Evolutionary conservation across 2,797 vertebrate species (phyloP).

Genomic region (Onychomys leucogaster): DNA sequence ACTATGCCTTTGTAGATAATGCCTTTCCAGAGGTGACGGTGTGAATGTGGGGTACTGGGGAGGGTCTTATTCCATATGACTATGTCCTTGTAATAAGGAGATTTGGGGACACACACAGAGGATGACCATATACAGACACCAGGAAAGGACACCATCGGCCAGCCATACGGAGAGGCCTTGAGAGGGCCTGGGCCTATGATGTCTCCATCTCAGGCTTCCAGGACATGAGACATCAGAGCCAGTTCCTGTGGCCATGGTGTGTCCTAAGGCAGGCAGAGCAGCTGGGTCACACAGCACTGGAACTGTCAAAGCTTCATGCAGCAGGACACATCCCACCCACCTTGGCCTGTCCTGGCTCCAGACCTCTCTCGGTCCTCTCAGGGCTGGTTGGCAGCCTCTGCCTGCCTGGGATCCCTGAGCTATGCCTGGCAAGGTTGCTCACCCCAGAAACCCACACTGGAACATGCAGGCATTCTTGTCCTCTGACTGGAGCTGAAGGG

Average conservation of each 20-base stretch:
- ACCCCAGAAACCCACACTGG: not conserved
- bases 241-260: too few relatives aligned
- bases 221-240: not conserved
- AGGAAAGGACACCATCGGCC: not conserved
- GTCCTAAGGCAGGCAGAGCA: not conserved
- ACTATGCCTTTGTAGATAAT: not conserved
- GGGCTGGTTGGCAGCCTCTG: not conserved
- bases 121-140: not conserved
- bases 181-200: not conserved
- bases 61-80: not conserved
- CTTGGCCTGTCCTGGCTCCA: fast-evolving
- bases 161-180: not conserved
- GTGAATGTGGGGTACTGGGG: not conserved
- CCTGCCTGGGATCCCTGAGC: not conserved
- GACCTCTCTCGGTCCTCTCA: not conserved
- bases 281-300: not conserved
- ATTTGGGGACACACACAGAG: not conserved
- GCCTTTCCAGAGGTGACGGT: not conserved
- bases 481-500: not conserved
- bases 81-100: not conserved
- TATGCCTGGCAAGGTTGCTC: fast-evolving
- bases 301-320: fast-evolving
- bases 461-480: not conserved
- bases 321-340: fast-evolving
- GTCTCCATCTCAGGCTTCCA: not conserved